Base-by-base conservation (phyloP, 2,888 invertebrate species). In the Erebia ligea region DNA sequence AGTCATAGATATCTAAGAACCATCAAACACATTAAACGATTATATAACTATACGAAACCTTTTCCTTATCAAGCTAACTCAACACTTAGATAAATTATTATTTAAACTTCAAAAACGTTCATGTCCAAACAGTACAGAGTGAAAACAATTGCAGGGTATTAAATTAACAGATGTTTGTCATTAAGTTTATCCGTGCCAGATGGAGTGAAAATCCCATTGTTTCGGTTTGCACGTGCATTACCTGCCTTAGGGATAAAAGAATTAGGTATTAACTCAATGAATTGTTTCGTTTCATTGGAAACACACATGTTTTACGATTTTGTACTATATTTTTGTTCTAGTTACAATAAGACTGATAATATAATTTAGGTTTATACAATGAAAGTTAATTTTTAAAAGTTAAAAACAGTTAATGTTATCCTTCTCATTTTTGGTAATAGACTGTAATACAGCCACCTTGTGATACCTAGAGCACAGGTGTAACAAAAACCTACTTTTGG, bases 231-330 rank as follows among this genome's bases (percentile, higher is more conserved):
- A 71, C 72, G 61, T 75, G 68, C 25, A 21, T 67, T 76, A 76
- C 73, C 76, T 76, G 75, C 54, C 54, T 68, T 21, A 17, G 50
- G 21, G 68, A 67, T 67, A 73, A 68, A 70, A 62, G 68, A 59
- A 34, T 34, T 57, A 50, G n/a, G 50, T n/a, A 10, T 58, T 13
- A 61, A 45, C 17, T 45, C 11, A 48, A 17, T 21, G 67, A 54
- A 71, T 67, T 52, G 67, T 69, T 73, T 65, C 62, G 59, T 68
- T 65, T 64, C 62, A 71, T 57, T 58, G 66, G 63, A 58, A 57
- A 64, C 71, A 71, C 75, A 75, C 73, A 66, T 76, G 72, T 74
- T 73, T 74, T 74, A 74, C 65, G 68, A 62, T 21, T 50, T 52
- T 63, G n/a, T 21, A 42, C 2, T 57, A 48, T 61, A 21, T 68